A percentile compares a stretch with the other conserved stretches of the same genome.
phyloP scores from a whole-genome alignment of 2,888 invertebrate species.

The Gastrophysa polygoni region DNA sequence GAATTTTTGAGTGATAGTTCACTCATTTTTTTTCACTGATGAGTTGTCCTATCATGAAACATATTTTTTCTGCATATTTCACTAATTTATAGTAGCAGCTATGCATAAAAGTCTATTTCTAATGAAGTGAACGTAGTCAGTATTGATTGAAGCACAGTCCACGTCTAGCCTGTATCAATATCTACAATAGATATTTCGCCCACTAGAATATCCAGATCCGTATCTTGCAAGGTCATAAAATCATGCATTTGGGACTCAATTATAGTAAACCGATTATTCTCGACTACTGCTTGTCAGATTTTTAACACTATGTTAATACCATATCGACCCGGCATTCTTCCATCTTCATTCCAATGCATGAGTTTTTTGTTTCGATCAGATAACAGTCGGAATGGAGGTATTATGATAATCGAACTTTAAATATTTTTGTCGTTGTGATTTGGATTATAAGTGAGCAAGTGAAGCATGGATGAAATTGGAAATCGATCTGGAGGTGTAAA shows the following conservation, averaged over 20 bases:
- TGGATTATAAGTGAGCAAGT: not conserved
- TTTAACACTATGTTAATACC: constrained; percentile 34
- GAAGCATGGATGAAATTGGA: not conserved
- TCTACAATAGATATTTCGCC: not conserved
- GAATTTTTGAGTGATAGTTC: too few relatives aligned
- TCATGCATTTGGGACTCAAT: constrained; percentile 33
- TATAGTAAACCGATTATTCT: constrained; percentile 34
- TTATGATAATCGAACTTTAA: constrained; percentile 33
- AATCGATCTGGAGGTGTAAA: not conserved
- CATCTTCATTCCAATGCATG: constrained; percentile 34
- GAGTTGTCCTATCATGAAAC: too few relatives aligned
- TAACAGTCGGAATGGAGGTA: constrained; percentile 27
- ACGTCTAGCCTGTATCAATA: not conserved
- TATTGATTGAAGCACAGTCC: too few relatives aligned
- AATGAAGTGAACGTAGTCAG: too few relatives aligned
- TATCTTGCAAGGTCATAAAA: constrained; percentile 20
- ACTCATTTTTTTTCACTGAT: too few relatives aligned
- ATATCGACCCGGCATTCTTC: constrained; percentile 27
- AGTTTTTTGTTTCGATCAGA: constrained; percentile 38
- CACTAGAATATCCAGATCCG: constrained; percentile 8
- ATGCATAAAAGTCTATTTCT: too few relatives aligned
- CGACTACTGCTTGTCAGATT: constrained; percentile 22
- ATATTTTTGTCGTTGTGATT: not conserved
- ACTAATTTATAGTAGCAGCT: too few relatives aligned
- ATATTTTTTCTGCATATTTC: too few relatives aligned